phyloP scores from a whole-genome alignment of 2,113 vertebrate species.

The Misgurnus anguillicaudatus region DNA sequence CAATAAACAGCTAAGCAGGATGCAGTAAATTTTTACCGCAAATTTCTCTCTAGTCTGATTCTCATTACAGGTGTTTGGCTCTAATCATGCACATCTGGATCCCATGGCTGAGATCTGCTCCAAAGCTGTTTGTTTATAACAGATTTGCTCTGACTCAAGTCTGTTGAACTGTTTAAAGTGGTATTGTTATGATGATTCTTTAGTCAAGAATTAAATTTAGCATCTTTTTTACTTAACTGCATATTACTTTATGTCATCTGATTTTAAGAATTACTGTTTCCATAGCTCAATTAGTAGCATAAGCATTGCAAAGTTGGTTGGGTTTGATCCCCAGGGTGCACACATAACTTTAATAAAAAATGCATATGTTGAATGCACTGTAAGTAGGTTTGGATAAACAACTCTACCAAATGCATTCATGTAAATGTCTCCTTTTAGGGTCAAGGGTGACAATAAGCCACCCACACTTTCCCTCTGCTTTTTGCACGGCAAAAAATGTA shows the following conservation, averaged over 20 bases:
- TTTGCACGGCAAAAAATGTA: background rate
- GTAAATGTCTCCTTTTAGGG: background rate
- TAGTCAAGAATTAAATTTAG: background rate
- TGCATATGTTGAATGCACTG: too few species aligned
- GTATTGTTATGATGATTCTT: background rate
- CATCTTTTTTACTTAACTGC: background rate
- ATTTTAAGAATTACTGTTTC: too few species aligned
- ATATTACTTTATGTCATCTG: too few species aligned
- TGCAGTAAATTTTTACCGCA: slow-evolving; percentile 56
- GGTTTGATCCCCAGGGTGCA: too few species aligned
- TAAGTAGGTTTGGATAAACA: too few species aligned
- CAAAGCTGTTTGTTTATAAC: slow-evolving; percentile 48
- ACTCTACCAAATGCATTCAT: too few species aligned
- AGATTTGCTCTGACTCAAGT: background rate
- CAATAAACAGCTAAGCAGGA: slow-evolving; percentile 56
- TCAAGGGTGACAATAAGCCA: background rate
- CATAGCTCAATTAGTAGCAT: too few species aligned
- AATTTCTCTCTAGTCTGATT: slow-evolving; percentile 36
- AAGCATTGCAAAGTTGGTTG: too few species aligned
- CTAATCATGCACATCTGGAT: slow-evolving; percentile 59
- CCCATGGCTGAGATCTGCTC: slow-evolving; percentile 25
- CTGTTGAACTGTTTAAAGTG: background rate
- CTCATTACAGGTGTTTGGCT: slow-evolving; percentile 61
- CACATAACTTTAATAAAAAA: too few species aligned
- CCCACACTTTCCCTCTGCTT: too few species aligned